phyloP scores from a whole-genome alignment of 2,113 vertebrate species.

The Thymallus thymallus region DNA sequence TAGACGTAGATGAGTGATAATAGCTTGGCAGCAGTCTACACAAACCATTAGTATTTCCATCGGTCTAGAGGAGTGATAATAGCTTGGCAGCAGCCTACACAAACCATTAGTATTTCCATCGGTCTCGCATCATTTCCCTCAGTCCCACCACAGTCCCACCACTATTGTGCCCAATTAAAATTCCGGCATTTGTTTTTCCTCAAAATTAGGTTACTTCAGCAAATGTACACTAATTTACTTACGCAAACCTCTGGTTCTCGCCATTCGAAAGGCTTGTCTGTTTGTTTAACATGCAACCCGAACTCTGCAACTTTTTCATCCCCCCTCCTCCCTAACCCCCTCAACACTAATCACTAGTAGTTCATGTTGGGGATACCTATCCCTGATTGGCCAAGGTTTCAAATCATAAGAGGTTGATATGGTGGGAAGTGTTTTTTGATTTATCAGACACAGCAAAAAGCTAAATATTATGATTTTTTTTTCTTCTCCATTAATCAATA shows the following conservation, averaged over 20 bases:
- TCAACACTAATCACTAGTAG: conserved; percentile 40
- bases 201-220: conserved; percentile 76
- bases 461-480: conserved; percentile 48
- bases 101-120: conserved; percentile 66
- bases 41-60: too few species aligned
- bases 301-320: conserved; percentile 61
- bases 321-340: conserved; percentile 26
- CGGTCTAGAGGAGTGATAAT: too few species aligned
- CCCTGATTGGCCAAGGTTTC: conserved; percentile 29
- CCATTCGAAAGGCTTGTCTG: conserved; percentile 55
- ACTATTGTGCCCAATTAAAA: conserved; percentile 73
- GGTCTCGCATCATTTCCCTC: conserved; percentile 65
- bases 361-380: conserved; percentile 50
- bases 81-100: conserved; percentile 48
- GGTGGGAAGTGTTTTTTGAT: conserved; percentile 57
- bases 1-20: conserved; percentile 38
- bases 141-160: conserved; percentile 47
- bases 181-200: conserved; percentile 74
- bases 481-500: conserved; percentile 26
- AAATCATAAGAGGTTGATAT: background rate
- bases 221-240: conserved; percentile 78
- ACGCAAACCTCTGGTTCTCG: conserved; percentile 57
- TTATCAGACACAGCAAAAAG: conserved; percentile 25
- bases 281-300: conserved; percentile 76
- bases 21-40: too few species aligned